Evolutionary conservation across 2,113 vertebrate species (phyloP).

Genomic region (Proterorhinus semilunaris): DNA sequence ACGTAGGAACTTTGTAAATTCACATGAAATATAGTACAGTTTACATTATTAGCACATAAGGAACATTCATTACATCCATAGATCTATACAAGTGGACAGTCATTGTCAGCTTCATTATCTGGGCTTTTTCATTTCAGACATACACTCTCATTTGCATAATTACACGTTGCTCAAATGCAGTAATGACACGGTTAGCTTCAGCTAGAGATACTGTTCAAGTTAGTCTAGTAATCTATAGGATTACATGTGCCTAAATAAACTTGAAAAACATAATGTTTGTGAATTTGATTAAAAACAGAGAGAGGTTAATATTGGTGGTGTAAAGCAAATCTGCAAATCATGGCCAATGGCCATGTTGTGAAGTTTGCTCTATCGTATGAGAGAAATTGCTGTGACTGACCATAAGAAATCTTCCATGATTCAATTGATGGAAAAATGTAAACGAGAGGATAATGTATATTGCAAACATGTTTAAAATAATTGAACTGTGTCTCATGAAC

Average conservation of each 20-base stretch:
- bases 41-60: slow-evolving; percentile 66
- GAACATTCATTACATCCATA: slow-evolving; percentile 63
- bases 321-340: background rate
- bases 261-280: slow-evolving; percentile 10
- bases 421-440: background rate
- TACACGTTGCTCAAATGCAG: slow-evolving; percentile 42
- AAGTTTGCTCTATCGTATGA: background rate
- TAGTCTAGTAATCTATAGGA: background rate
- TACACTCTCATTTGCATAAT: slow-evolving; percentile 20
- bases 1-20: slow-evolving; percentile 65
- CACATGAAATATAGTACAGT: slow-evolving; percentile 71
- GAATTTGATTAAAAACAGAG: background rate
- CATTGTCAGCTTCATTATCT: slow-evolving; percentile 29
- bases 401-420: background rate
- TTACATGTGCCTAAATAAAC: slow-evolving; percentile 8
- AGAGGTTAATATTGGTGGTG: background rate
- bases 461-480: background rate
- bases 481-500: background rate
- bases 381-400: background rate
- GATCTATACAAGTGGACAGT: slow-evolving; percentile 49
- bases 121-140: slow-evolving; percentile 10
- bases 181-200: slow-evolving; percentile 30
- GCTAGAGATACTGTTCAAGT: slow-evolving; percentile 28
- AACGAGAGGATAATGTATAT: too few species aligned
- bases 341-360: background rate